These are phyloP conservation scores for Eledone cirrhosa DNA, from an alignment of 2,888 invertebrate species.

Conservation along the genomic window DNA sequence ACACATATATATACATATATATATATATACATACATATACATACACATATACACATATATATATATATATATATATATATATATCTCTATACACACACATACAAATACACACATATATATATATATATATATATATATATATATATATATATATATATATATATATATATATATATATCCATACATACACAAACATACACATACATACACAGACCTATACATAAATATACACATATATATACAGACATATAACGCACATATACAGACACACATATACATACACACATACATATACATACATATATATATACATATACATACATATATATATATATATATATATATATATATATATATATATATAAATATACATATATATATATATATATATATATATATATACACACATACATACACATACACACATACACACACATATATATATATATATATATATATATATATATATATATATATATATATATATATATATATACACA, in stretches of 20 bases:
- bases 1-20: neutral
- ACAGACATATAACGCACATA: neutral
- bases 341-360: slow-evolving; percentile 1
- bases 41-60: neutral
- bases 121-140: neutral
- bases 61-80: neutral
- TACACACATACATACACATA: neutral
- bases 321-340: slow-evolving; percentile 2
- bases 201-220: neutral
- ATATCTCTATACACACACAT: neutral
- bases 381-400: neutral
- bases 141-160: neutral
- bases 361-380: neutral
- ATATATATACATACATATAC: neutral
- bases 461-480: neutral
- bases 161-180: slow-evolving; percentile 1
- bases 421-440: too few species aligned
- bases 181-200: slow-evolving; percentile 11
- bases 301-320: neutral
- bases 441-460: neutral
- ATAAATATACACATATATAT: slow-evolving; percentile 9
- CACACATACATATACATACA: neutral
- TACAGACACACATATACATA: too few species aligned
- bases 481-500: neutral
- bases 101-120: neutral